Percentiles rank a stretch among this genome's conserved stretches.
Conservation (phyloP, 92 coral and sea anemone species). For the Paramuricea clavata region DNA sequence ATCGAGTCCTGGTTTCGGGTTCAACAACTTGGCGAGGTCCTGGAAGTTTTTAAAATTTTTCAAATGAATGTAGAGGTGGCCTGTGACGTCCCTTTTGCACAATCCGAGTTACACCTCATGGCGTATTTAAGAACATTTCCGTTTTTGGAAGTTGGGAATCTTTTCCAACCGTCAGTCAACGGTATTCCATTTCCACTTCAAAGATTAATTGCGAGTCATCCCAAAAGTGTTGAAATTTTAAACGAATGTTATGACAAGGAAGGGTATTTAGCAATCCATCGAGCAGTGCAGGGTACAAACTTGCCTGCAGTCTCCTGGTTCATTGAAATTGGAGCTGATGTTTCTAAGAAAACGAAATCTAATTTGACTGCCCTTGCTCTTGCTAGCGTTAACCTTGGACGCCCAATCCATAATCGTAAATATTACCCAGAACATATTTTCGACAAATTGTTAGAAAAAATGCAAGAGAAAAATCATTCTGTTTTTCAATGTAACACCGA, state of each 20-base stretch:
- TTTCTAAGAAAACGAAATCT: background rate
- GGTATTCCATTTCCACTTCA: background rate
- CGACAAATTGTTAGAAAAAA: too few relatives aligned
- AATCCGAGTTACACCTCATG: background rate
- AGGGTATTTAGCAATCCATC: background rate
- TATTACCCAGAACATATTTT: too few relatives aligned
- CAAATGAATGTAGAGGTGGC: background rate
- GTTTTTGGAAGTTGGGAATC: background rate
- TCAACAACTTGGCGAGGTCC: background rate
- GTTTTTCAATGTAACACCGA: conserved; percentile 12
- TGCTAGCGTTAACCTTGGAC: background rate
- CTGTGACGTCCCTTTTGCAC: background rate
- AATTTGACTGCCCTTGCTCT: background rate
- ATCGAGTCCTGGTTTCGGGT: too few relatives aligned
- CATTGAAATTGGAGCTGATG: background rate
- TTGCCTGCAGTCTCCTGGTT: background rate
- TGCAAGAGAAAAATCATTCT: background rate
- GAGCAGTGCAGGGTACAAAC: background rate
- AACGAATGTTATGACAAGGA: conserved; percentile 1
- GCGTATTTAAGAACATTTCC: background rate
- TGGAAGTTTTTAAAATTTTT: background rate
- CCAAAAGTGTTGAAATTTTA: background rate
- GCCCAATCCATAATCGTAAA: too few relatives aligned
- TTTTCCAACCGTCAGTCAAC: too few relatives aligned
- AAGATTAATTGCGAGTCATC: background rate